phyloP scores from a whole-genome alignment of 2,888 invertebrate species.

The Leptopilina syphax region DNA sequence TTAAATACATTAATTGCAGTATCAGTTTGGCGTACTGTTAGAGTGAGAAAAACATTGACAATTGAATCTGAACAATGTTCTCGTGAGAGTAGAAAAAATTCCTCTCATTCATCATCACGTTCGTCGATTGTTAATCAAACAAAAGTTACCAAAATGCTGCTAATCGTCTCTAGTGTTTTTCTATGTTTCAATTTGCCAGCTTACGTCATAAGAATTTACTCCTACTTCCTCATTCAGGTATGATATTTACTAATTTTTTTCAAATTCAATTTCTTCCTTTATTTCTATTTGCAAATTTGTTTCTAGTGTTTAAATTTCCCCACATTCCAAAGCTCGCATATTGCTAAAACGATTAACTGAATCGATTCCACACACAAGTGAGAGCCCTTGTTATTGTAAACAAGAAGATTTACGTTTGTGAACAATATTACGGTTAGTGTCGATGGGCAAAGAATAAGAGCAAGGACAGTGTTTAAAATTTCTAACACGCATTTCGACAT shows the following conservation, averaged over 20 bases:
- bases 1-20: conserved; percentile 85
- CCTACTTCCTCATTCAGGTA: conserved; percentile 73
- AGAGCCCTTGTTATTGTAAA: conserved; percentile 35
- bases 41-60: conserved; percentile 72
- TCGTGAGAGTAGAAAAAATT: conserved; percentile 48
- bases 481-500: not conserved
- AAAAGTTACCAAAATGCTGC: conserved; percentile 88
- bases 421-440: conserved; percentile 42
- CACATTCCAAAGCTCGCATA: not conserved
- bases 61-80: not conserved
- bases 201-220: conserved; percentile 83
- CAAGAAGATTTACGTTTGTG: conserved; percentile 19
- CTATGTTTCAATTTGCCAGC: conserved; percentile 88
- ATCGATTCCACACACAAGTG: not conserved
- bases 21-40: conserved; percentile 82
- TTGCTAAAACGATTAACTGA: conserved; percentile 40
- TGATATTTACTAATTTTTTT: not conserved
- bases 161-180: conserved; percentile 89
- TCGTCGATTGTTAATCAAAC: conserved; percentile 76
- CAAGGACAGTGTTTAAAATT: conserved; percentile 4
- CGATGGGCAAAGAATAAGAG: conserved; percentile 11
- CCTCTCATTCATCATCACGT: conserved; percentile 46
- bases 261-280: not conserved
- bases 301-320: too few species aligned
- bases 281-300: not conserved